These are phyloP conservation scores for Eupithecia pulchellata DNA, from an alignment of 2,888 invertebrate genomes.

Conservation along the genomic window DNA sequence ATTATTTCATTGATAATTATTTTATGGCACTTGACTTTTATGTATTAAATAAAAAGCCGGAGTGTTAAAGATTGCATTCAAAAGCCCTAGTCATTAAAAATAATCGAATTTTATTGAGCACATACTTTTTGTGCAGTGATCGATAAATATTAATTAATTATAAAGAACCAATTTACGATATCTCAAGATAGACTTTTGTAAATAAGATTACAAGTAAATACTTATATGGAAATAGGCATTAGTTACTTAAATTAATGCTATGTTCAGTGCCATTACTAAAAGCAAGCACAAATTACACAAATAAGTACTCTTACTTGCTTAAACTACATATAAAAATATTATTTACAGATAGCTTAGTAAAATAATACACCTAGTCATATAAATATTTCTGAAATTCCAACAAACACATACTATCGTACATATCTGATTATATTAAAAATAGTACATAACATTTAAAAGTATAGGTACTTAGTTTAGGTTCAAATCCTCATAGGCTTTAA, in stretches of 20 bases:
- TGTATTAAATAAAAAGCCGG: no score
- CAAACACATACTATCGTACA: not conserved
- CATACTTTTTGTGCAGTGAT: conserved; percentile 31
- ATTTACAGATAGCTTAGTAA: not conserved
- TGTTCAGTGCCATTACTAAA: not conserved
- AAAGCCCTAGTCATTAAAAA: no score
- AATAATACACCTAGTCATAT: not conserved
- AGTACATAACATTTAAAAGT: not conserved
- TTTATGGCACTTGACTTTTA: no score
- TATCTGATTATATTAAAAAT: not conserved
- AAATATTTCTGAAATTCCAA: conserved; percentile 3
- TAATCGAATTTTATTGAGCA: conserved; percentile 27
- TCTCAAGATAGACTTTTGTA: not conserved
- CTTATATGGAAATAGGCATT: not conserved
- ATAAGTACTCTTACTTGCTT: not conserved
- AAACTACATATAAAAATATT: conserved; percentile 1
- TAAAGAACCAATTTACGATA: not conserved
- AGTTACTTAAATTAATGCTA: not conserved
- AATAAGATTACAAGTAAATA: not conserved
- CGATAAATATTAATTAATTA: not conserved
- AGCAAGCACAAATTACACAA: conserved; percentile 6
- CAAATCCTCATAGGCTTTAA: no score
- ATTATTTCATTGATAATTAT: no score
- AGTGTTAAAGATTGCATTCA: no score
- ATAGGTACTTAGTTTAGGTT: not conserved